Evolutionary conservation across 64 coral and sea anemone genomes (phyloP).

Genomic region (Catalaphyllia jardinei): DNA sequence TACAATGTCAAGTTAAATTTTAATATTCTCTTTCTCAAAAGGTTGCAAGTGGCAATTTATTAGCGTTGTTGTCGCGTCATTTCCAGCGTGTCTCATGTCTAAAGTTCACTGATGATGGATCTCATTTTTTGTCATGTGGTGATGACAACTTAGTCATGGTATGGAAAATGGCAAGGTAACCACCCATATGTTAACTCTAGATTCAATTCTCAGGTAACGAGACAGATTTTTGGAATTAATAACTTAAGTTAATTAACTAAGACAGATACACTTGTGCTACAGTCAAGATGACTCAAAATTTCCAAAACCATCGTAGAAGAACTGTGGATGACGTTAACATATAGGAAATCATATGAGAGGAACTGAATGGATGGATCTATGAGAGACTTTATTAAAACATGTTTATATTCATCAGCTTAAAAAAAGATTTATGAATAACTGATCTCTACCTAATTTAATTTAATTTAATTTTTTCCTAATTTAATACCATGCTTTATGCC

Average conservation of each 20-base stretch:
- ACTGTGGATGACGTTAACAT: no score
- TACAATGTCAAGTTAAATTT: not conserved
- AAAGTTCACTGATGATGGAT: conserved; percentile 87
- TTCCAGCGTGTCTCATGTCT: conserved; percentile 92
- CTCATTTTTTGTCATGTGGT: conserved; percentile 88
- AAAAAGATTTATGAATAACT: no score
- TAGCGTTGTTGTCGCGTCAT: conserved; percentile 75
- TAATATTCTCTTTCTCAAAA: conserved; percentile 11
- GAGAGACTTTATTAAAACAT: no score
- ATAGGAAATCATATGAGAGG: no score
- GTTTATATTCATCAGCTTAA: no score
- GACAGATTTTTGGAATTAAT: not conserved
- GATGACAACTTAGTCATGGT: conserved; percentile 94
- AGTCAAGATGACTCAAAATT: not conserved
- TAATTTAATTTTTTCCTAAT: no score
- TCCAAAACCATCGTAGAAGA: no score
- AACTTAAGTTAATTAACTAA: not conserved
- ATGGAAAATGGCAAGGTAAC: conserved; percentile 84
- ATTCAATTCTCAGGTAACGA: not conserved
- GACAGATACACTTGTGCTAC: not conserved
- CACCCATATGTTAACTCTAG: not conserved
- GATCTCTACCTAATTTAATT: no score
- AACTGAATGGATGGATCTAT: no score
- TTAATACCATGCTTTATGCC: no score
- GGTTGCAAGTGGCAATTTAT: conserved; percentile 88